These are phyloP conservation scores for Haemorhous mexicanus DNA, from an alignment of 2,113 vertebrate genomes.

Conservation along the genomic window DNA sequence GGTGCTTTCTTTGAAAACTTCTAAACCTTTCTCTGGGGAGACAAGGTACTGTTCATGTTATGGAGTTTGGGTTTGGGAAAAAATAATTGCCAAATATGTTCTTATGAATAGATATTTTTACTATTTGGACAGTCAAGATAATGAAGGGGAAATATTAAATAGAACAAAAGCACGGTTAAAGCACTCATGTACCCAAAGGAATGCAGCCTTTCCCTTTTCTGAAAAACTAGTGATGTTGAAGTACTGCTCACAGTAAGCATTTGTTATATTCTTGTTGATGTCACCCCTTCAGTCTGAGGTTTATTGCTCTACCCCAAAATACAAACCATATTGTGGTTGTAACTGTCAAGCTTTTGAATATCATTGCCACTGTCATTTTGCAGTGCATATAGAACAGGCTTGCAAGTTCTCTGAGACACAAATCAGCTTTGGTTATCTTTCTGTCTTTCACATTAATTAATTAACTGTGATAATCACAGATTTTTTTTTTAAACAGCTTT, in stretches of 20 bases:
- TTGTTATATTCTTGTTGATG: not conserved
- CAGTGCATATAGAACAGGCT: not conserved
- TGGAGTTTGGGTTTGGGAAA: not conserved
- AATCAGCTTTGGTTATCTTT: not conserved
- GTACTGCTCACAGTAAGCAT: not conserved
- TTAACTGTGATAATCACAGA: not conserved
- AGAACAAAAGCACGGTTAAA: not conserved
- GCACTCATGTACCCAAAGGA: not conserved
- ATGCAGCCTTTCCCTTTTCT: not conserved
- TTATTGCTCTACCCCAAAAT: not conserved
- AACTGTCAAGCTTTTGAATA: not conserved
- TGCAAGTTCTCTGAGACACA: not conserved
- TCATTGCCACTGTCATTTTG: not conserved
- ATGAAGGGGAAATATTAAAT: not conserved
- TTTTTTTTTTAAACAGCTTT: not conserved
- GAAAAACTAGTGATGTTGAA: not conserved
- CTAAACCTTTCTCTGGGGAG: not conserved
- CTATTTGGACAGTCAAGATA: not conserved
- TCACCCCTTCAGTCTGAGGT: not conserved
- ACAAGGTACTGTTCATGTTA: not conserved
- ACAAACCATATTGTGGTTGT: rapidly evolving
- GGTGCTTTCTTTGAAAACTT: not conserved
- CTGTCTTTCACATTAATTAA: not conserved
- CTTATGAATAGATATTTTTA: not conserved
- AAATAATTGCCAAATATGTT: not conserved